Conservation (phyloP, 2,797 vertebrate species). For the Protosalanx chinensis region DNA sequence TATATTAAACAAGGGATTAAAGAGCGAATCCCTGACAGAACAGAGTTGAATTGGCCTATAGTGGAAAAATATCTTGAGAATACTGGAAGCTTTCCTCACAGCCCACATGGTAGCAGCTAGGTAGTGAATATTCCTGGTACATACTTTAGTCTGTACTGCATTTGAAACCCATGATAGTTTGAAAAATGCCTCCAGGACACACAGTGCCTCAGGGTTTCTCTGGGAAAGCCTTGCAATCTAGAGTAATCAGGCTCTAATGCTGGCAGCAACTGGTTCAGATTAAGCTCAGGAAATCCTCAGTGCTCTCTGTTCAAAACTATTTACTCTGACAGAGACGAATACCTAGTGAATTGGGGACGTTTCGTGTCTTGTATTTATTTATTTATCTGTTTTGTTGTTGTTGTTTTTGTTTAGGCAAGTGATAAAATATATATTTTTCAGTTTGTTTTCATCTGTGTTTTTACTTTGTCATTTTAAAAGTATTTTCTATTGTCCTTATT, state of each 20-base stretch:
- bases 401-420: neutral
- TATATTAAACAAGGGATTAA: neutral
- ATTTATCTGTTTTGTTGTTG: neutral
- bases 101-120: neutral
- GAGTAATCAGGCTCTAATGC: constrained; percentile 73
- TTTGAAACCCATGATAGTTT: constrained; percentile 41
- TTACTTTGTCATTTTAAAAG: neutral
- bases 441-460: neutral
- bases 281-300: constrained; percentile 83
- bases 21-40: neutral
- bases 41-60: neutral
- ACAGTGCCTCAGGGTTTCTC: constrained; percentile 53
- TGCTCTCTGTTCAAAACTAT: constrained; percentile 84
- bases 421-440: neutral
- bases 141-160: constrained; percentile 18
- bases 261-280: constrained; percentile 80
- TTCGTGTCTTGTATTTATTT: constrained; percentile 10
- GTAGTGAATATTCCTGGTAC: constrained; percentile 1
- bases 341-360: constrained; percentile 49
- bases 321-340: constrained; percentile 75
- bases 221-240: constrained; percentile 65
- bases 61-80: neutral
- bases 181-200: constrained; percentile 43
- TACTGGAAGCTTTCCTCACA: neutral
- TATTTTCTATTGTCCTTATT: neutral